Conservation (phyloP, 1,140 invertebrate genomes). For the Frieseomelitta varia region DNA sequence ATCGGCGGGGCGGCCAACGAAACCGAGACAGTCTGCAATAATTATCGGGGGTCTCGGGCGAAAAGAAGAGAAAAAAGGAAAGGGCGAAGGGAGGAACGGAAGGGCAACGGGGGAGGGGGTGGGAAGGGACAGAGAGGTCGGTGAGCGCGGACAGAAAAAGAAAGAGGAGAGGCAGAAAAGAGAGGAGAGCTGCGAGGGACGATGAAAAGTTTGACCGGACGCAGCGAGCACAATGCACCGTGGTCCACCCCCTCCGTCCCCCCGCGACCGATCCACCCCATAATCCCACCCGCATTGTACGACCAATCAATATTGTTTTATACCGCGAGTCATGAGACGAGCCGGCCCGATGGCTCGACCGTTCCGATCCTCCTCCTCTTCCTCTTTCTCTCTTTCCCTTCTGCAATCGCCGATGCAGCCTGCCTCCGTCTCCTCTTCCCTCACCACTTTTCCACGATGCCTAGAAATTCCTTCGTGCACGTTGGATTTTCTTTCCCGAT, state of each 20-base stretch:
- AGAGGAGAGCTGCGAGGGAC: slow-evolving; percentile 65
- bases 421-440: neutral
- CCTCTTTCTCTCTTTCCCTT: slow-evolving; percentile 16
- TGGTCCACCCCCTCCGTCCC: slow-evolving; percentile 68
- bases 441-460: neutral
- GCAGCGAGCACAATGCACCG: slow-evolving; percentile 76
- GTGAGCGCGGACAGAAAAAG: slow-evolving; percentile 44
- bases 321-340: slow-evolving; percentile 71
- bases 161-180: slow-evolving; percentile 45
- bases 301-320: slow-evolving; percentile 80
- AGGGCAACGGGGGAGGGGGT: slow-evolving; percentile 46
- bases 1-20: slow-evolving; percentile 59
- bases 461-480: slow-evolving; percentile 53
- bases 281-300: slow-evolving; percentile 74
- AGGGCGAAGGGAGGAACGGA: slow-evolving; percentile 50
- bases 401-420: slow-evolving; percentile 49
- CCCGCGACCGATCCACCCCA: slow-evolving; percentile 69
- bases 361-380: slow-evolving; percentile 62
- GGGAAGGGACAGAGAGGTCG: slow-evolving; percentile 58
- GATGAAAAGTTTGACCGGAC: slow-evolving; percentile 80
- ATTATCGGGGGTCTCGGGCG: slow-evolving; percentile 70
- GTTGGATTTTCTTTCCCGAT: slow-evolving; percentile 40
- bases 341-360: slow-evolving; percentile 61
- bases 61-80: slow-evolving; percentile 55
- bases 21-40: slow-evolving; percentile 73